phyloP scores from a whole-genome alignment of 2,113 vertebrate genomes.

The Mustelus asterias region DNA sequence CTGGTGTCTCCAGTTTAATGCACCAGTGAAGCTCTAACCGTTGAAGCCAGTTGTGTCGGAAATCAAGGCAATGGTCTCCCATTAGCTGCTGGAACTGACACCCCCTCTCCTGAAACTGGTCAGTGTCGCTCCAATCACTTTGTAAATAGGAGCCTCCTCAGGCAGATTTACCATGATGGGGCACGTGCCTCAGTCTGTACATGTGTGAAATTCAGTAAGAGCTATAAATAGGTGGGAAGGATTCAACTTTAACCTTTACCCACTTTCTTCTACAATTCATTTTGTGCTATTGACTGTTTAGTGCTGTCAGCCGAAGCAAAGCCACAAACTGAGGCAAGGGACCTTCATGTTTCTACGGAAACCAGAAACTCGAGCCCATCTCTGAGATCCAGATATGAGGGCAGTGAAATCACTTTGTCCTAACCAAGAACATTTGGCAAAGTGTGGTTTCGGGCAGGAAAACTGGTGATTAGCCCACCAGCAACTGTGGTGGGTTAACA shows the following conservation, averaged over 20 bases:
- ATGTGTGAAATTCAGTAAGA: neutral
- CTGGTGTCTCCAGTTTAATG: neutral
- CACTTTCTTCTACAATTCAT: too few relatives aligned
- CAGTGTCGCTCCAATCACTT: neutral
- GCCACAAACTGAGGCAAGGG: neutral
- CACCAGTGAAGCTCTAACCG: neutral
- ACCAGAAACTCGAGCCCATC: neutral
- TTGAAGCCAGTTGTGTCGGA: neutral
- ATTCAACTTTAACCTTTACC: neutral
- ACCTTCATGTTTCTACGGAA: neutral
- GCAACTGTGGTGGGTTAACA: too few relatives aligned
- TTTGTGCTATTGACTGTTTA: too few relatives aligned
- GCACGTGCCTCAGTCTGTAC: neutral
- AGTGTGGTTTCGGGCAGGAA: neutral
- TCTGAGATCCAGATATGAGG: neutral
- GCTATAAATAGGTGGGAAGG: neutral
- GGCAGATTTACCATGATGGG: neutral
- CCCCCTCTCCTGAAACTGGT: neutral
- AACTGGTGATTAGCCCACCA: too few relatives aligned
- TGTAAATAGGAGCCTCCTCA: neutral
- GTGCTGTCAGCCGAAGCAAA: neutral
- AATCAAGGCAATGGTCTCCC: neutral
- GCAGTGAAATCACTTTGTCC: neutral
- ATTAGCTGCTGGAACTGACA: neutral
- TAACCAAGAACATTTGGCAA: neutral